phyloP scores from a whole-genome alignment of 2,797 vertebrate species.

The Sebastes kiyomatsui region DNA sequence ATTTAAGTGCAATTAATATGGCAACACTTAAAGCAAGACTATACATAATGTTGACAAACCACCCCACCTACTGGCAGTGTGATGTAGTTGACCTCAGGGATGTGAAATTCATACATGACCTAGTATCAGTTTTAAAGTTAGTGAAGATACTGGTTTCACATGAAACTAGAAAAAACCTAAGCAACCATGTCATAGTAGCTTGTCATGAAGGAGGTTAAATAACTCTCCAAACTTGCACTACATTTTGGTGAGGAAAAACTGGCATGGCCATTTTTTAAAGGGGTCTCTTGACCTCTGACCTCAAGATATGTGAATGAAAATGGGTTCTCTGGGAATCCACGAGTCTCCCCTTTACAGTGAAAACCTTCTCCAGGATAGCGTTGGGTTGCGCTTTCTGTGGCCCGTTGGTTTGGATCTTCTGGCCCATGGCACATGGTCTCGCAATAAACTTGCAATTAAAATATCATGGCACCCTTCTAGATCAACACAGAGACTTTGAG shows the following conservation, averaged over 20 bases:
- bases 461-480: slow-evolving; percentile 17
- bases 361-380: slow-evolving; percentile 98
- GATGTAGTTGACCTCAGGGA: neutral
- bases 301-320: too few relatives aligned
- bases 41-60: slow-evolving; percentile 20
- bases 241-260: too few relatives aligned
- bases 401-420: slow-evolving; percentile 96
- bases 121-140: too few relatives aligned
- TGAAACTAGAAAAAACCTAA: too few relatives aligned
- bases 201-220: too few relatives aligned
- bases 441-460: slow-evolving; percentile 90
- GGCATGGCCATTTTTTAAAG: too few relatives aligned
- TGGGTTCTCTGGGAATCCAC: too few relatives aligned
- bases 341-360: slow-evolving; percentile 74
- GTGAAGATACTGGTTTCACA: too few relatives aligned
- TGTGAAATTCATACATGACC: neutral
- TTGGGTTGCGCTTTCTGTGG: slow-evolving; percentile 96
- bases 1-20: neutral
- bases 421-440: slow-evolving; percentile 95
- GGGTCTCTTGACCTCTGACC: too few relatives aligned
- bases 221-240: too few relatives aligned
- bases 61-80: slow-evolving; percentile 53
- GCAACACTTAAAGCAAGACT: neutral
- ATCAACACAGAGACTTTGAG: neutral
- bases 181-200: too few relatives aligned